These are phyloP conservation scores for Polia nebulosa DNA, from an alignment of 2,888 invertebrate species.

Conservation along the genomic window DNA sequence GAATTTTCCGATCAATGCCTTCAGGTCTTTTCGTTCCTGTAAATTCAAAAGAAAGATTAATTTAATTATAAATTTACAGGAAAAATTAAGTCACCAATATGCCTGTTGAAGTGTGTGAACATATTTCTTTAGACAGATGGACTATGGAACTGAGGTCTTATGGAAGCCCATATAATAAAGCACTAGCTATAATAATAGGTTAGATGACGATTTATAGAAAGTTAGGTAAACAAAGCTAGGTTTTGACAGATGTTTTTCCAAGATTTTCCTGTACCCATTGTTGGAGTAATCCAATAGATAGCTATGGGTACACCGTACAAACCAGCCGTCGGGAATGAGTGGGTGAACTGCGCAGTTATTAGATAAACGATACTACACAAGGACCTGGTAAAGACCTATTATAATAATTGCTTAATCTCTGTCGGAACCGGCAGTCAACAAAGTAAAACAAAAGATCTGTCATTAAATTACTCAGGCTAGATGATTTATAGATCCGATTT, in stretches of 20 bases:
- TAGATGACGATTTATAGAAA: background rate
- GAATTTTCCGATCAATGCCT: conserved; percentile 75
- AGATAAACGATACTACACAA: conserved; percentile 24
- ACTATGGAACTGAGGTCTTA: too few species aligned
- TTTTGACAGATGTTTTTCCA: background rate
- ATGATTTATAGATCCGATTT: background rate
- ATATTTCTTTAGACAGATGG: background rate
- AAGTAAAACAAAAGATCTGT: conserved; percentile 1
- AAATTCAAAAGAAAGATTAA: background rate
- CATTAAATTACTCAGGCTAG: background rate
- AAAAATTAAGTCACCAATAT: background rate
- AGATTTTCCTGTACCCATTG: background rate
- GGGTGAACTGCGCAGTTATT: conserved; percentile 39
- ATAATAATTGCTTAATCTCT: conserved; percentile 25
- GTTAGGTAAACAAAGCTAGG: background rate
- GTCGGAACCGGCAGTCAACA: conserved; percentile 16
- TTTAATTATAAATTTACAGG: background rate
- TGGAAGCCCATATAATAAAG: too few species aligned
- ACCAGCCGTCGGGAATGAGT: conserved; percentile 13
- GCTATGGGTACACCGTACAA: background rate
- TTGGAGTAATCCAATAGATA: background rate
- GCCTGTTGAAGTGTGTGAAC: background rate
- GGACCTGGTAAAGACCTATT: conserved; percentile 5
- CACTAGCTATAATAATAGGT: background rate
- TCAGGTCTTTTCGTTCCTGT: conserved; percentile 79